A percentile compares a stretch with the other conserved stretches of the same genome.
These are phyloP conservation scores for Eulemur albifrons DNA, from an alignment of 2,797 vertebrate genomes.

Conservation along the genomic window DNA sequence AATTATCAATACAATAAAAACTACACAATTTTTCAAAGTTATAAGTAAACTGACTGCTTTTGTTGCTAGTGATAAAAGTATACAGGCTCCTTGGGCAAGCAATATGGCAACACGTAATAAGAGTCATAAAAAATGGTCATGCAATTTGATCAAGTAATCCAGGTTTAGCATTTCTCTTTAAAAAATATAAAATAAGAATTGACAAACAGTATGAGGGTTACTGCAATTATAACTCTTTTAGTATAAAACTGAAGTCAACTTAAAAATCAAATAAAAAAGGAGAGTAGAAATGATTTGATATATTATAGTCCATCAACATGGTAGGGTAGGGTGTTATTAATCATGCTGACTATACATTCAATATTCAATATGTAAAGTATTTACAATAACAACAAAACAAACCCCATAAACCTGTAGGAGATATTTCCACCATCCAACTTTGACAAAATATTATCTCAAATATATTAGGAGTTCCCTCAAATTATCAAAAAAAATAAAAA, in stretches of 20 bases:
- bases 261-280: conserved; percentile 6
- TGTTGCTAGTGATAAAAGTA: not conserved
- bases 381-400: not conserved
- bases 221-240: not conserved
- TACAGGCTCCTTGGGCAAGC: not conserved
- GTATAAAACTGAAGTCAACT: not conserved
- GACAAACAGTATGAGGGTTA: not conserved
- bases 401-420: not conserved
- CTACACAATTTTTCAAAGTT: conserved; percentile 1
- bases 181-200: conserved; percentile 5
- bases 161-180: not conserved
- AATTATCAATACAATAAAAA: conserved; percentile 26
- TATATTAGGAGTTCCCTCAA: not conserved
- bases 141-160: not conserved
- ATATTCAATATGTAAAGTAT: not conserved
- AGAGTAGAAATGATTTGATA: not conserved
- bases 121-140: not conserved
- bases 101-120: not conserved
- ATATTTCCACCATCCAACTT: not conserved
- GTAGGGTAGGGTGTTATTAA: not conserved
- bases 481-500: not conserved
- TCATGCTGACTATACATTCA: not conserved
- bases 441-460: not conserved
- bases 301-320: not conserved
- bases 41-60: not conserved